phyloP scores from a whole-genome alignment of 2,797 vertebrate genomes.

The Mus spretus region DNA sequence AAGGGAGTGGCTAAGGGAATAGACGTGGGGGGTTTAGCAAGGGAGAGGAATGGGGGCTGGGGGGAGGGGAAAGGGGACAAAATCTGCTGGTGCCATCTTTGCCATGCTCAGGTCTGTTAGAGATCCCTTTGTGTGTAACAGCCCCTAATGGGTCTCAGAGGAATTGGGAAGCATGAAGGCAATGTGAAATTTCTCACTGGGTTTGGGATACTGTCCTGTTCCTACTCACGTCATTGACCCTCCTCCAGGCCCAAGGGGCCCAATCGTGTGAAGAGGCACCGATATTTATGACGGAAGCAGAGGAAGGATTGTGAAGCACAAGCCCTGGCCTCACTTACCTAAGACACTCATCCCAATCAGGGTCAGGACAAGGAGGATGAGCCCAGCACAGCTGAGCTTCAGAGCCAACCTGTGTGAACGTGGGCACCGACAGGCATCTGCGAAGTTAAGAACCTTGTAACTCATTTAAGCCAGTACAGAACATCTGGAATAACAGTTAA shows the following conservation, averaged over 20 bases:
- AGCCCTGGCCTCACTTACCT: conserved; percentile 55
- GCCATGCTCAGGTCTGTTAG: too few relatives aligned
- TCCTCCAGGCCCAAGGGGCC: neutral
- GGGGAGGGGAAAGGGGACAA: too few relatives aligned
- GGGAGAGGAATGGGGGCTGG: too few relatives aligned
- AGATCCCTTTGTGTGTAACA: neutral
- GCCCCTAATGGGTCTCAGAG: neutral
- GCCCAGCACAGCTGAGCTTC: conserved; percentile 54
- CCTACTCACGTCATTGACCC: neutral
- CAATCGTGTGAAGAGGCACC: neutral
- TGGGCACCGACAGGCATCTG: conserved; percentile 47
- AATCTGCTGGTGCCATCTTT: rapidly evolving
- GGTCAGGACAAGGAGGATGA: conserved; percentile 17
- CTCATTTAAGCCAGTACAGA: neutral
- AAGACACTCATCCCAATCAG: conserved; percentile 47
- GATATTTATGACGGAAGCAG: neutral
- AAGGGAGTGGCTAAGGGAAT: too few relatives aligned
- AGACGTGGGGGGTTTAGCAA: neutral
- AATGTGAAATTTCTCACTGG: neutral
- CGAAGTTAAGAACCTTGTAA: neutral
- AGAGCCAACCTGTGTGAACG: neutral
- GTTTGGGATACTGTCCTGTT: neutral
- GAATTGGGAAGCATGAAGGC: neutral
- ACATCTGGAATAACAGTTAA: neutral
- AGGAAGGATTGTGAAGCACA: neutral